Base-by-base conservation (phyloP, 2,797 vertebrate genomes). In the Ptychobarbus kaznakovi region DNA sequence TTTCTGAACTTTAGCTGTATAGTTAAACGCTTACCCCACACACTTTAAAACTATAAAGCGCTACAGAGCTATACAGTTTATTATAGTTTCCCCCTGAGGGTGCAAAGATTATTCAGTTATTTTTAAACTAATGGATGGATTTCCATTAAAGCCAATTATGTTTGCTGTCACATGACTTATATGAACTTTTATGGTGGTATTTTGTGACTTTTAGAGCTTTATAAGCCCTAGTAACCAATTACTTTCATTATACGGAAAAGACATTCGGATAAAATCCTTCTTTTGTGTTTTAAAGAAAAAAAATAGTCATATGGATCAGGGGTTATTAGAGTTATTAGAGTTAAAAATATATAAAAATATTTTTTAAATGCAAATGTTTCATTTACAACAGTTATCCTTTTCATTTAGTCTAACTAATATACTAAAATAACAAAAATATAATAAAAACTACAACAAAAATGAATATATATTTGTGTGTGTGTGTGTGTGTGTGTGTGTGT, bases 1-100 rank as follows among this genome's bases (percentile, higher is more conserved):
- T 83, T 90, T 91, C 74, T 85, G 76, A 89, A 86, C 79, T 86
- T 61, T 73, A 76, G 83, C 74, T 83, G 89, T 84, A 72, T 38
- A 42, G 66, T 81, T 75, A 88, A 63, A 86, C 2, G 51, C 76
- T 40, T 85, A 82, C 61, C 81, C 84, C 32, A 80, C 65, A 86
- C 63, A 1, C 22, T 84, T 72, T 38, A 69, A 70, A 81, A 15
- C 68, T 86, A 42, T 63, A 66, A 79, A 53, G 44, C 1, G 28
- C 63, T 66, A 18, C 12, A 66, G 63, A 66, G 28, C 61, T 85
- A 35, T 56, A 66, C 79, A 38, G 63, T 72, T 84, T 85, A 84
- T 88, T 74, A 35, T 35, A 75, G 25, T 35, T 53, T 44, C 53
- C 32, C 15, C 22, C 4, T 28, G 51, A 56, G 11, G 13, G 32